Evolutionary conservation across 2,113 vertebrate genomes (phyloP).

Genomic region (Xenus cinereus): DNA sequence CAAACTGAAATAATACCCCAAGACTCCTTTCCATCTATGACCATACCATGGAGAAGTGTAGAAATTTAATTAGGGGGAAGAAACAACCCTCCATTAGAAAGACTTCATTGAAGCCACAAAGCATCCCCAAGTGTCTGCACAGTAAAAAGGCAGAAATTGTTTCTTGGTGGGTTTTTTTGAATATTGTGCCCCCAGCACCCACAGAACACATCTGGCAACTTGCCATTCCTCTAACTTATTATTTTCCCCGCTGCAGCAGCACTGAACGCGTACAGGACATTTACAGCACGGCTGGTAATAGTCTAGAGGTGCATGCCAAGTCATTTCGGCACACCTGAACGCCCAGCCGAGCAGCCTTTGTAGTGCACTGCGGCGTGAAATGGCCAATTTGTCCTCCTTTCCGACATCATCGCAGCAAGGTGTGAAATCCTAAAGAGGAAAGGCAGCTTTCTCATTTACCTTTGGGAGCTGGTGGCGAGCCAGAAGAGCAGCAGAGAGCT

Average conservation of each 20-base stretch:
- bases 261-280: rapidly evolving
- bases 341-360: background rate
- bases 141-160: background rate
- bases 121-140: background rate
- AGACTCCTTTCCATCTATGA: background rate
- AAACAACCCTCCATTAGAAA: background rate
- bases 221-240: background rate
- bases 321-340: background rate
- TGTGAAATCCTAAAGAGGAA: background rate
- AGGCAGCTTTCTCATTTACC: background rate
- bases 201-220: background rate
- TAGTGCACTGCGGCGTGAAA: background rate
- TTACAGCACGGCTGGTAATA: rapidly evolving
- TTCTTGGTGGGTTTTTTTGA: background rate
- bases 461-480: background rate
- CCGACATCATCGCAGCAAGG: background rate
- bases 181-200: background rate
- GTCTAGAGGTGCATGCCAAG: background rate
- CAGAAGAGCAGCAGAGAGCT: background rate
- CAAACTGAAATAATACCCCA: background rate
- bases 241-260: background rate
- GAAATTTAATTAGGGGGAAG: background rate
- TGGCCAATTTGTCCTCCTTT: background rate
- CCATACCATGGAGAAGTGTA: background rate
- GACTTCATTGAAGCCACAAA: background rate